Base-by-base conservation (phyloP, 92 coral and sea anemone genomes). In the Micromussa lordhowensis region DNA sequence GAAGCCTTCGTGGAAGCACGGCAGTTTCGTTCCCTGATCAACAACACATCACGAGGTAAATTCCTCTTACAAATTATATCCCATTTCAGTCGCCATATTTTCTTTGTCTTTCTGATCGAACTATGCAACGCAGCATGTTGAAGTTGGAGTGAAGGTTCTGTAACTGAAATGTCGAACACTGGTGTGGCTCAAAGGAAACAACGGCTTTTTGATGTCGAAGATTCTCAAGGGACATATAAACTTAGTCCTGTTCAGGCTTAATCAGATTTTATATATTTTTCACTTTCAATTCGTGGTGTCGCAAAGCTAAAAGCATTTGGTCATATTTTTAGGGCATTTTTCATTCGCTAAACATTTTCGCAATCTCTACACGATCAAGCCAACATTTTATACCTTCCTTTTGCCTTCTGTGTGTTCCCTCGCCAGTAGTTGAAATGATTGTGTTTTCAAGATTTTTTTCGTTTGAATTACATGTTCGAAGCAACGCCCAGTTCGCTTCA, bases 1-100 rank as follows among this genome's bases (percentile, higher is more conserved):
- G 94, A 64, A 90, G 94, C 81, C 90, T 92, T 78, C 92, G 76
- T 30, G 92, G 82, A 93, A 28, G 86, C 29, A 86, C 71, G 44
- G 76, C 79, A 54, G 75, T 85, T 74, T 71, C 93, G 19, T 81
- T 84, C 38, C 86, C 71, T 12, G 78, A 70, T 53, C 90, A 85
- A 48, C 86, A 75, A 26, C 78, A 85, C 64, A 54, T 73, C 57
- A 68, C 92, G 72, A 93, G 96, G 96, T 93, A 93, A 84, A 75
- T 70, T 44, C 87, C 85, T 53, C 78, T 84, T 79, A 63, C 64
- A 36, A 81, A 78, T 72, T 68, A 77, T 57, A 36, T 38, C 89
- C 17, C 89, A 88, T 55, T 75, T 58, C 78, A 77, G 87, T 24
- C 86, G 84, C 88, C 88, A 86, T 91, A 81, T 85, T 89, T 81